A percentile compares a stretch with the other conserved stretches of the same genome.
Evolutionary conservation across 1,140 invertebrate species (phyloP).

Genomic region (Euura saliciscinereae): DNA sequence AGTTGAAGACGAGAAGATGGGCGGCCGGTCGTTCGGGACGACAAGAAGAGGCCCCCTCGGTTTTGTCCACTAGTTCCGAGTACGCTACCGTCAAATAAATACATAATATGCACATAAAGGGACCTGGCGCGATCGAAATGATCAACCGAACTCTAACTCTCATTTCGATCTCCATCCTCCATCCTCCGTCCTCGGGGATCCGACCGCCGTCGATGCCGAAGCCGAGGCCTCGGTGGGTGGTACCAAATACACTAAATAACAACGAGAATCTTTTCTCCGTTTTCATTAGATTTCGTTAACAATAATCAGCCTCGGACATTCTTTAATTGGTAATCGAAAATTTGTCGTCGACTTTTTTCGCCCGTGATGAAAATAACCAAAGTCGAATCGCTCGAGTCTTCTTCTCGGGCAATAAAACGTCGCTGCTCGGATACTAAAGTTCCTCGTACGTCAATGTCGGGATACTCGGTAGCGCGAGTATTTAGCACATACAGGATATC

Average conservation of each 20-base stretch:
- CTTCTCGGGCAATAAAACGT: not conserved
- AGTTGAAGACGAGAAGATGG: not conserved
- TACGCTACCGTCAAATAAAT: conserved; percentile 55
- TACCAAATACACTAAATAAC: conserved; percentile 26
- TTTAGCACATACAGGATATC: not conserved
- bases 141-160: conserved; percentile 42
- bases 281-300: conserved; percentile 16
- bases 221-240: not conserved
- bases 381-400: not conserved
- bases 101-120: conserved; percentile 60
- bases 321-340: too few relatives aligned
- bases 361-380: too few relatives aligned
- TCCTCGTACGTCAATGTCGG: not conserved
- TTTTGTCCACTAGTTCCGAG: conserved; percentile 54
- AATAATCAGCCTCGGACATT: too few relatives aligned
- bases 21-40: not conserved
- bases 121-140: conserved; percentile 54
- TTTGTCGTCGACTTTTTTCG: too few relatives aligned
- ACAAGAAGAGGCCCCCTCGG: conserved; percentile 27
- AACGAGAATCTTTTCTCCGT: conserved; percentile 26
- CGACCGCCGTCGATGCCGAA: not conserved
- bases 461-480: not conserved
- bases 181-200: too few relatives aligned
- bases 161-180: not conserved
- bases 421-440: too few relatives aligned